Evolutionary conservation across 2,888 invertebrate genomes (phyloP).

Genomic region (Graphium colonna): DNA sequence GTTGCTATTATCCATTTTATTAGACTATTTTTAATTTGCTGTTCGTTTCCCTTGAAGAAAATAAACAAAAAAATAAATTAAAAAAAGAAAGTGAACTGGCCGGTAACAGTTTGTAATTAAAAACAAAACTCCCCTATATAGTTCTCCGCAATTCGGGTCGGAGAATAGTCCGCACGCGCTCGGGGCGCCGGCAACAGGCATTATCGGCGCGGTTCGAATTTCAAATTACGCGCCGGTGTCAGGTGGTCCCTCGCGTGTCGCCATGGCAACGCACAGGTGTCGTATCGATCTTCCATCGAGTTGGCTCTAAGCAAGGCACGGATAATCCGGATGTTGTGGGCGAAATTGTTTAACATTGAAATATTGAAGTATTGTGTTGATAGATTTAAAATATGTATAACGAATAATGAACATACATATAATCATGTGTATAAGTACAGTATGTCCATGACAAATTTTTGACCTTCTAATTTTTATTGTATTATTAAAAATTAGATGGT

Average conservation of each 20-base stretch:
- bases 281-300: constrained; percentile 60
- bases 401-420: too few relatives aligned
- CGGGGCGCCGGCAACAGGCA: constrained; percentile 57
- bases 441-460: too few relatives aligned
- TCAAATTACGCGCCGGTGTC: constrained; percentile 78
- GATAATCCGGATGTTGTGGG: neutral
- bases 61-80: neutral
- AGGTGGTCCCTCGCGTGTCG: constrained; percentile 72
- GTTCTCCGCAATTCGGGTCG: constrained; percentile 24
- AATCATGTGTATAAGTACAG: too few relatives aligned
- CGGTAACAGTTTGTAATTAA: neutral
- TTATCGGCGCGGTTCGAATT: constrained; percentile 74
- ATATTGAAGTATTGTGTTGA: too few relatives aligned
- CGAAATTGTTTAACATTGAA: neutral
- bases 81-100: neutral
- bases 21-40: too few relatives aligned
- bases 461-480: too few relatives aligned
- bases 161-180: constrained; percentile 47
- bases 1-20: too few relatives aligned
- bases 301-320: constrained; percentile 30
- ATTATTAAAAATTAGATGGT: too few relatives aligned
- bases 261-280: constrained; percentile 73
- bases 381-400: too few relatives aligned
- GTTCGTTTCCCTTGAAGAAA: too few relatives aligned
- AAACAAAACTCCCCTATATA: constrained; percentile 1